Base-by-base conservation (phyloP, 2,888 invertebrate genomes). In the Oscheius sp. region DNA sequence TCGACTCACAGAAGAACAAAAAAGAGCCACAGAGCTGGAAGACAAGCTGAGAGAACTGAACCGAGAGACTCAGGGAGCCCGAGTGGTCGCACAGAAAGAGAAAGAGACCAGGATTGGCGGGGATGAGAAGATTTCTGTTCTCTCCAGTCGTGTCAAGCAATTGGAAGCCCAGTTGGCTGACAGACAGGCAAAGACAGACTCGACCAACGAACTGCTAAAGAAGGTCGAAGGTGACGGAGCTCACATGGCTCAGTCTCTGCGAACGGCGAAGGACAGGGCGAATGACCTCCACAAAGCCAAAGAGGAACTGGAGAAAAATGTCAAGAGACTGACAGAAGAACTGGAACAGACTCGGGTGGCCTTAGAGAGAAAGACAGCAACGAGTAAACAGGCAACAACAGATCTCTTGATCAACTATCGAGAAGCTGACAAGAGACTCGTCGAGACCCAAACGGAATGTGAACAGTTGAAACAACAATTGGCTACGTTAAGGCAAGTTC, bases 151-250 rank as follows among this genome's bases (percentile, higher is more conserved):
- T 68, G 60, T 76, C 3, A 66, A 70, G 47, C 75, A 77, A 1
- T 53, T 82, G 42, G 82, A 82, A 70, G 65, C 79, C 13, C 79
- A 81, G 63, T 58, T 82, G 70, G 78, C 79, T 65, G 82, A 82
- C 53, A 73, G 77, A 33, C 60, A 75, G 9, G 78, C 81, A 9
- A 81, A 82, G 71, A 70, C 72, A 21, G 81, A 82, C 13, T 75
- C 79, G 2, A 76, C 77, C 10, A 66, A 73, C 0, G 82, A 79
- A 37, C 63, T 82, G 65, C 48, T 82, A 13, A 63, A 70, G 48
- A 81, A 81, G 58, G 76, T 82, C 73, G 82, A 81, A 66, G 74
- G 76, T 21, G 80, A 80, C 48, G 76, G 76, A n/a, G 73, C 76
- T 32, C 75, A 48, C 11, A 77, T 81, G 74, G 58, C 75, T 9